Percentiles rank a stretch among this genome's conserved stretches.
Evolutionary conservation across 2,888 invertebrate species (phyloP).

Genomic region (Agrochola lychnidis): DNA sequence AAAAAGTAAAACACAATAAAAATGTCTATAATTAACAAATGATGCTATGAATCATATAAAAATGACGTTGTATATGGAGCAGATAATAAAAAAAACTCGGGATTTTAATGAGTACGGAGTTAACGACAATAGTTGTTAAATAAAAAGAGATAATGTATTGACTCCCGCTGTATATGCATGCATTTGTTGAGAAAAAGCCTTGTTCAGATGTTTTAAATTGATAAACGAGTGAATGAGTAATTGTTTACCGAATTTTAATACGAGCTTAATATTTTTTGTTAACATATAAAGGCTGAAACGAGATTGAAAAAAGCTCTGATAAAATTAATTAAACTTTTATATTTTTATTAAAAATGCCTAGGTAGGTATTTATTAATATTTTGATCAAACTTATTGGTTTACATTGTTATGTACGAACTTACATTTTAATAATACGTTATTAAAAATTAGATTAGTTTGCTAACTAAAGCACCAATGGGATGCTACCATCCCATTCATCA

Average conservation of each 20-base stretch:
- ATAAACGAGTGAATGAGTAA: neutral
- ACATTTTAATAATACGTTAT: constrained; percentile 12
- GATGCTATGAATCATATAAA: constrained; percentile 56
- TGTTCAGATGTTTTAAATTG: constrained; percentile 6
- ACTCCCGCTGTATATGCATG: neutral
- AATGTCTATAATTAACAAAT: constrained; percentile 63
- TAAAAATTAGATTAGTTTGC: neutral
- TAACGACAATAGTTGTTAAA: constrained; percentile 50
- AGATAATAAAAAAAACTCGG: constrained; percentile 40
- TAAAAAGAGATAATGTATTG: constrained; percentile 46
- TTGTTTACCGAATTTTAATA: constrained; percentile 8
- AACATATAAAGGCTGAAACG: neutral
- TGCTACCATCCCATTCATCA: neutral
- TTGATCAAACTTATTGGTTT: constrained; percentile 21
- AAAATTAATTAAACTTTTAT: constrained; percentile 12
- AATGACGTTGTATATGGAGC: constrained; percentile 52
- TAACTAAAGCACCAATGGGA: neutral
- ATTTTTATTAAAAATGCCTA: constrained; percentile 30
- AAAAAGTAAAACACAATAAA: constrained; percentile 55
- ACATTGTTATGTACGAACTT: neutral
- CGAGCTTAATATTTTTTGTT: neutral
- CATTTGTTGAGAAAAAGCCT: constrained; percentile 21
- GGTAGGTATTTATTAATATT: constrained; percentile 14
- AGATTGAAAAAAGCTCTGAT: constrained; percentile 11
- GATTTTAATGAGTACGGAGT: constrained; percentile 56